Conservation (phyloP, 2,888 invertebrate genomes). For the Ochropacha duplaris region DNA sequence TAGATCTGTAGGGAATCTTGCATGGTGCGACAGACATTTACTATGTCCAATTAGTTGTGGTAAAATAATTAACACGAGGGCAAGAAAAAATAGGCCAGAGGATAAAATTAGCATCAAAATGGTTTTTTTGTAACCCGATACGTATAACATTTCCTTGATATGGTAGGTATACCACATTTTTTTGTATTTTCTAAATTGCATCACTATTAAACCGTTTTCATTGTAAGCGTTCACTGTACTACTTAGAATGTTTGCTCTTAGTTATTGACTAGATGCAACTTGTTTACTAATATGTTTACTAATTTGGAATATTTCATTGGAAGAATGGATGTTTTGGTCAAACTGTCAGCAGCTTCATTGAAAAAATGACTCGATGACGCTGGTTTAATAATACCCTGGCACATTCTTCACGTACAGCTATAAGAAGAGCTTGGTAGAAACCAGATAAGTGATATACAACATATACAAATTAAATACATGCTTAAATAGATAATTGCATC, state of each 20-base stretch:
- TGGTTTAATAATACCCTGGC: too few relatives aligned
- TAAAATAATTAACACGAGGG: constrained; percentile 39
- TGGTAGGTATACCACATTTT: constrained; percentile 42
- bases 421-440: too few relatives aligned
- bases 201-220: not conserved
- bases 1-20: constrained; percentile 56
- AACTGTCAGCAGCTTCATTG: not conserved
- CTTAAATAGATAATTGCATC: too few relatives aligned
- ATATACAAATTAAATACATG: too few relatives aligned
- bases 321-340: constrained; percentile 16
- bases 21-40: constrained; percentile 11
- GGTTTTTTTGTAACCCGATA: constrained; percentile 37
- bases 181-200: not conserved
- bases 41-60: constrained; percentile 37
- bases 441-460: too few relatives aligned
- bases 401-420: too few relatives aligned
- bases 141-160: constrained; percentile 52
- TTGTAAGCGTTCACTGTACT: not conserved
- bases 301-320: constrained; percentile 22
- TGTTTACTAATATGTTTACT: constrained; percentile 4
- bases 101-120: constrained; percentile 38
- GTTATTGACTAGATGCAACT: not conserved
- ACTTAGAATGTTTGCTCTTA: not conserved
- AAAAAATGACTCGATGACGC: too few relatives aligned
- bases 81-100: constrained; percentile 26